Evolutionary conservation across 2,888 invertebrate species (phyloP), one percentile per base, ranked within the genome.

Genomic region (Girardia tigrina): DNA sequence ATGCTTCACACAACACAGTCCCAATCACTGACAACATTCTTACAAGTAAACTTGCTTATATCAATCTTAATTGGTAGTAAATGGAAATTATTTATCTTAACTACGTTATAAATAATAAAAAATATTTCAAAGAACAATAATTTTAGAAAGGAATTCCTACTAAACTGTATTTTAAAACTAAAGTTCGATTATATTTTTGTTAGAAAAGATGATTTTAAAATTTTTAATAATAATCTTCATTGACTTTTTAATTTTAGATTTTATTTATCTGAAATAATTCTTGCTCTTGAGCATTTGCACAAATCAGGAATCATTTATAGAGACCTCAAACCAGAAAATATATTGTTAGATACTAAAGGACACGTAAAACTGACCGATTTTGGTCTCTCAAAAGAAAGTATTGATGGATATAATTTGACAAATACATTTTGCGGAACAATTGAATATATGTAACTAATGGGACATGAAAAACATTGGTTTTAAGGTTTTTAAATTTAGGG

Each of bases 371-470:
- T 98, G 78, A 99, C 98, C 77, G 98, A 99, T 87, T 98, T 99
- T 87, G 98, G 98, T 76, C 87, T 98, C 79, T 98, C 97, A 86
- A 98, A 99, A 84, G 97, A 98, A 86, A 92, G 95, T 81, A 92
- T 98, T 82, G 84, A 85, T 78, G 79, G 80, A 76, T 85, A 84
- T 72, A 80, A 81, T 79, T 90, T 94, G 75, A 97, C 97, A 77
- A 94, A 97, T 83, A 97, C 97, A 79, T 98, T 98, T 87, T 98
- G 97, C 86, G 97, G 97, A 78, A 97, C 97, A 78, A 95, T 97
- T 83, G 95, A 95, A 86, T 95, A 95, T 85, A 95, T 95, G 94
- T 84, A 79, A 81, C 16, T 36, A 28, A 73, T 20, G 70, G n/a
- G 6, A 23, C n/a, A 26, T 23, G 8, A 6, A 20, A 14, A 14